Percentiles rank a stretch among this genome's conserved stretches.
phyloP scores from a whole-genome alignment of 2,113 vertebrate species.

The Zapornia atra region DNA sequence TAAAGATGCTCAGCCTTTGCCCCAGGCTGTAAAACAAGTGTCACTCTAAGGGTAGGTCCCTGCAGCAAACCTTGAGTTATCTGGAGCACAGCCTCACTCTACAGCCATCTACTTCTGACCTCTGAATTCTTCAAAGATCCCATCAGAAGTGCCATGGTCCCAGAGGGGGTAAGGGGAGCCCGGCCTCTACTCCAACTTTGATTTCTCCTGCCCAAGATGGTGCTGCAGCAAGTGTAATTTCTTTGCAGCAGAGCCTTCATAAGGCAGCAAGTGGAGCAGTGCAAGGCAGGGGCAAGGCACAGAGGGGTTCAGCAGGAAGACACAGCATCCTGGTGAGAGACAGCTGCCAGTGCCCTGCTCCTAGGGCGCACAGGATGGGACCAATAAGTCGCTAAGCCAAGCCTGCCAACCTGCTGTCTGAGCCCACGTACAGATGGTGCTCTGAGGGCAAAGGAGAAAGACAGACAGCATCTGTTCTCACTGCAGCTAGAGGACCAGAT shows the following conservation, averaged over 20 bases:
- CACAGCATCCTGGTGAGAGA: neutral
- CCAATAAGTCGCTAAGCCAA: neutral
- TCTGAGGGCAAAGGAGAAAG: neutral
- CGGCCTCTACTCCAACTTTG: neutral
- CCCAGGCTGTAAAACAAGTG: neutral
- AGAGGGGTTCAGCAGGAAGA: rapidly evolving
- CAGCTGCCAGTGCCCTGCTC: neutral
- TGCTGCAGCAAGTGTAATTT: neutral
- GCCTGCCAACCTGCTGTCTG: neutral
- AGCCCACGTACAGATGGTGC: neutral
- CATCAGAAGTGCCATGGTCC: neutral
- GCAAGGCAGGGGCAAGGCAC: neutral
- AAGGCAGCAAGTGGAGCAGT: neutral
- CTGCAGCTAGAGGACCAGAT: neutral
- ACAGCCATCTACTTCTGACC: neutral
- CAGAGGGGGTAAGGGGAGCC: neutral
- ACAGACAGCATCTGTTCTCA: neutral
- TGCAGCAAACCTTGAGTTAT: rapidly evolving
- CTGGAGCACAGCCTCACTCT: neutral
- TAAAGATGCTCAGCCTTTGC: neutral
- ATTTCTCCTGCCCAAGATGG: neutral
- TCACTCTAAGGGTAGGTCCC: neutral
- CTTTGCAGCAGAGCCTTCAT: neutral
- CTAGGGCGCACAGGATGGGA: neutral
- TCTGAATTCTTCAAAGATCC: neutral